A percentile compares a stretch with the other conserved stretches of the same genome.
Conservation (phyloP, 1,140 invertebrate species). For the Pogonomyrmex barbatus region DNA sequence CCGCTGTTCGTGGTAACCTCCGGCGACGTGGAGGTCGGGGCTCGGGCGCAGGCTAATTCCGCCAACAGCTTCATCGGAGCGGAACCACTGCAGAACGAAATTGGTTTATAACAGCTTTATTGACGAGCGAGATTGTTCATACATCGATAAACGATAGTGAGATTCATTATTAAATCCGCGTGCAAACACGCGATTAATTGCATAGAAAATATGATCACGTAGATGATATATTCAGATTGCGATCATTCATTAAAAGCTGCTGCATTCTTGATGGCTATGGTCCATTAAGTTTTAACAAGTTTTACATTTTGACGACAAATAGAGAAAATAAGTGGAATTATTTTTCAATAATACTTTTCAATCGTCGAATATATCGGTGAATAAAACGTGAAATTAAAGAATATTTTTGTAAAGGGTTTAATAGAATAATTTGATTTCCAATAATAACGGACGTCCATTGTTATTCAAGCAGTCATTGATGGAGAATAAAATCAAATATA, state of each 20-base stretch:
- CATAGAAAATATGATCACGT: slow-evolving; percentile 1
- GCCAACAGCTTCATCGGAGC: slow-evolving; percentile 85
- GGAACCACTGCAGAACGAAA: slow-evolving; percentile 79
- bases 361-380: neutral
- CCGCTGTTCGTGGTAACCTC: slow-evolving; percentile 13
- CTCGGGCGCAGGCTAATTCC: slow-evolving; percentile 84
- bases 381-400: slow-evolving; percentile 16
- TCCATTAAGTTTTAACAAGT: slow-evolving; percentile 2
- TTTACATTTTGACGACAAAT: neutral
- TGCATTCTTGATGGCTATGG: neutral
- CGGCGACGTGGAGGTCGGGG: slow-evolving; percentile 77
- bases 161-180: slow-evolving; percentile 28
- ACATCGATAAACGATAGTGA: slow-evolving; percentile 11
- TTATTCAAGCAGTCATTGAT: neutral
- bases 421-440: slow-evolving; percentile 15
- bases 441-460: neutral
- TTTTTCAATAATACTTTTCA: slow-evolving; percentile 5
- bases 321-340: neutral
- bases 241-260: slow-evolving; percentile 25
- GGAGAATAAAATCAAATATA: neutral
- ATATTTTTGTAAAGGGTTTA: slow-evolving; percentile 10
- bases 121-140: slow-evolving; percentile 6
- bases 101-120: slow-evolving; percentile 13
- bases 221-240: neutral
- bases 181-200: neutral